Evolutionary conservation across 2,797 vertebrate species (phyloP).

Genomic region (Lepus oiostolus): DNA sequence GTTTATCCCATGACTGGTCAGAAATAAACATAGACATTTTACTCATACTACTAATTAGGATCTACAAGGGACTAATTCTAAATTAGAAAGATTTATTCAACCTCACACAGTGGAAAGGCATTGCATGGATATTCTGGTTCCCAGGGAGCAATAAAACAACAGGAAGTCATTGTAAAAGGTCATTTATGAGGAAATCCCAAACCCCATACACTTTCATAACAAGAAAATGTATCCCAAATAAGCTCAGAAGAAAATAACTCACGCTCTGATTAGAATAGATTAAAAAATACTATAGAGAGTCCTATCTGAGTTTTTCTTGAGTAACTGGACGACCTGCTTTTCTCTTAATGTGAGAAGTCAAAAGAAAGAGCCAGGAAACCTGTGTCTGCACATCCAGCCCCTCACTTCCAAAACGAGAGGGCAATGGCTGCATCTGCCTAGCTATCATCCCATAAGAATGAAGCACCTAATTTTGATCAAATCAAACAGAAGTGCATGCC

Average conservation of each 20-base stretch:
- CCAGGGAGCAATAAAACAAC: conserved; percentile 50
- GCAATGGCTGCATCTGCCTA: not conserved
- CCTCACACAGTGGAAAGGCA: conserved; percentile 27
- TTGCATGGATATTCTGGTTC: conserved; percentile 18
- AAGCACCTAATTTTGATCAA: not conserved
- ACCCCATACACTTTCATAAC: conserved; percentile 49
- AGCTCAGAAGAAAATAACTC: conserved; percentile 6
- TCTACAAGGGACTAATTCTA: conserved; percentile 59
- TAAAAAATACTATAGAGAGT: conserved; percentile 15
- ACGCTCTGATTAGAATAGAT: not conserved
- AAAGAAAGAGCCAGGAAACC: not conserved
- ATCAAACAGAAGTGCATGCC: not conserved
- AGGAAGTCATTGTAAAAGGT: conserved; percentile 53
- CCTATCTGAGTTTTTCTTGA: conserved; percentile 40
- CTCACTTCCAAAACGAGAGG: not conserved
- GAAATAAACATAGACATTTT: conserved; percentile 60
- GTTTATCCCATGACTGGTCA: not conserved
- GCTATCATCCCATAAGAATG: not conserved
- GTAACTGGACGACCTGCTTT: not conserved
- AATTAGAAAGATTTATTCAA: conserved; percentile 68
- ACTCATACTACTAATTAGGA: conserved; percentile 55
- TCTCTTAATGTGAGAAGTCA: conserved; percentile 7
- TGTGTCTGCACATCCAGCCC: not conserved
- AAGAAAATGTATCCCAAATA: conserved; percentile 52
- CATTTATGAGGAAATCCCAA: conserved; percentile 57